Base-by-base conservation (phyloP, 2,113 vertebrate genomes). In the Hippoglossus stenolepis region DNA sequence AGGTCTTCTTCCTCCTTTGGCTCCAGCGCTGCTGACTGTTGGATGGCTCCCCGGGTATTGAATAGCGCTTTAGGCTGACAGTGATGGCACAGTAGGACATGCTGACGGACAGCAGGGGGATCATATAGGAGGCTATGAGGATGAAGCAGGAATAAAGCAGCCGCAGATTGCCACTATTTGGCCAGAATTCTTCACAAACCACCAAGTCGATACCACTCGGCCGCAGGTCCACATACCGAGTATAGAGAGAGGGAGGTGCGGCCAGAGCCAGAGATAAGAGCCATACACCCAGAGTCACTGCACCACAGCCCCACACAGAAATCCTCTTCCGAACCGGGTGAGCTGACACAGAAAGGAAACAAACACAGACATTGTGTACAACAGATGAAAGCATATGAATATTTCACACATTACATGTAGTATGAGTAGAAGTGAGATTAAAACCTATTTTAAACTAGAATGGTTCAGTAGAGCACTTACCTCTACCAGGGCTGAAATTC, bases 171-270 rank as follows among this genome's bases (percentile, higher is more conserved):
- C 91, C 87, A 15, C 77, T 86, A 1, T 88, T 82, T 0, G 90
- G 90, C 95, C 95, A 95, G 83, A 95, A 94, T 75, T 95, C 94
- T 81, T 95, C 95, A 31, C 95, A 95, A 57, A 95, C 93, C 15
- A 94, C 88, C 63, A 95, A 75, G 73, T 95, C 81, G 1, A 94
- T 84, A 23, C 94, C 94, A 1, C 69, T 93, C 57, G 87, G 90
- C 17, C 91, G 80, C 57, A 95, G 89, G 77, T 95, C 95, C 79
- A 95, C 68, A 43, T 94, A 95, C 21, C 80, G 86, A 0, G 90
- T 93, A 70, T 94, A 90, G 54, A 94, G 65, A 12, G 94, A 93
- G 0, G 92, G 91, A 0, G 95, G 95, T 0, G 93, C 89, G 0
- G 94, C 95, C 60, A 95, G 71, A 35, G 86, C 84, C 76, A 95